phyloP scores from a whole-genome alignment of 2,888 invertebrate genomes.

The Amaurobius ferox region DNA sequence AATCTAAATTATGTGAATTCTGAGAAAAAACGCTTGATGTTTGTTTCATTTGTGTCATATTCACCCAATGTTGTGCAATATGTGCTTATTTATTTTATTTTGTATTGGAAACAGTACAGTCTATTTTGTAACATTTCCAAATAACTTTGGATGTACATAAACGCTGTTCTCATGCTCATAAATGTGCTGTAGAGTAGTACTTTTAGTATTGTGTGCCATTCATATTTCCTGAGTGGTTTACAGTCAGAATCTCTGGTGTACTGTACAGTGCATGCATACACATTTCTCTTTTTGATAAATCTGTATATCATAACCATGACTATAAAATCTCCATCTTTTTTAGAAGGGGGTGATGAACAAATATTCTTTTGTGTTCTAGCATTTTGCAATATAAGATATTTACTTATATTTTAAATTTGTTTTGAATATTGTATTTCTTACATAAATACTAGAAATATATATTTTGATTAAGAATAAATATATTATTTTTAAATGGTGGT shows the following conservation, averaged over 20 bases:
- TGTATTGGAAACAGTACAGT: not conserved
- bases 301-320: not conserved
- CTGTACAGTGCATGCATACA: slow-evolving; percentile 24
- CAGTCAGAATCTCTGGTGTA: slow-evolving; percentile 37
- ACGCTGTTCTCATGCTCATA: slow-evolving; percentile 30
- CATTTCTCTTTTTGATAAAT: slow-evolving; percentile 9
- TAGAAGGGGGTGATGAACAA: not conserved
- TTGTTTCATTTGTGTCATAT: not conserved
- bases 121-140: slow-evolving; percentile 2
- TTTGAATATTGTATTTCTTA: no score
- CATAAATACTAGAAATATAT: no score
- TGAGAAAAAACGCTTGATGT: not conserved
- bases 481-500: no score
- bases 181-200: slow-evolving; percentile 39
- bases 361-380: not conserved
- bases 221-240: not conserved
- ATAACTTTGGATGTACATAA: slow-evolving; percentile 21
- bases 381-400: no score
- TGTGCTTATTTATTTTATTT: not conserved
- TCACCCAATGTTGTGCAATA: not conserved
- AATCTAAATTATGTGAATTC: slow-evolving; percentile 4
- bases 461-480: no score
- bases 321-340: not conserved
- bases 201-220: slow-evolving; percentile 21
- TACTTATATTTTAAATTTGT: no score